Evolutionary conservation across 2,797 vertebrate genomes (phyloP), one percentile per base, ranked within the genome.

Genomic region (Enteromius treurensis): DNA sequence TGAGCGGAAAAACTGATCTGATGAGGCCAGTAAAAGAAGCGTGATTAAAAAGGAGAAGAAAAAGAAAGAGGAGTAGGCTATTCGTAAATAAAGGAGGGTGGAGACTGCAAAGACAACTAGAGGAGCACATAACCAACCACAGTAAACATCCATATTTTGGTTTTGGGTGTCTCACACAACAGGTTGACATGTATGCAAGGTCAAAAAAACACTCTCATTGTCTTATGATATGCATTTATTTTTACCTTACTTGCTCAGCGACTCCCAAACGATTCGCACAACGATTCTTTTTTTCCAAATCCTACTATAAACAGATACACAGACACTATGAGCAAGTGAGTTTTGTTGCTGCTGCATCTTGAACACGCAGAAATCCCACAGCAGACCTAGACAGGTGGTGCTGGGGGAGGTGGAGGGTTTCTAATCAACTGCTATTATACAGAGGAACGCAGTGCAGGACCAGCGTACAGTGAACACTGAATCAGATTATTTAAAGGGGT

Each of bases 51-150:
- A 23, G 10, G 51, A 58, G 55, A 65, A 80, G 51, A 73, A 47
- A 64, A 53, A 75, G 51, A 80, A 37, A 32, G 37, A 77, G 45
- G 58, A 77, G 65, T 64, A 71, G 21, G 55, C 10, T 71, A 86
- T 90, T 90, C 89, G 83, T 88, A 87, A 87, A 88, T 89, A 87
- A 87, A 76, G 89, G 89, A 91, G 91, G 90, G 87, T 81, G 70
- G 88, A 76, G 79, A n/a, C 10, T 21, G 26, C 51, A 85, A 47
- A 21, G 74, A n/a, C 14, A 71, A 64, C 11, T 15, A 78, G 45
- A 45, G 34, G 51, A 73, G 29, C 47, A 55, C n/a, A 53, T 55
- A 83, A 75, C 29, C 10, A 51, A 79, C 78, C 4, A 34, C 26
- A 26, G 32, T 34, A 34, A 34, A 0, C 32, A 4, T 34, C 32